Evolutionary conservation across 2,113 vertebrate species (phyloP).

Genomic region (Peromyscus leucopus): DNA sequence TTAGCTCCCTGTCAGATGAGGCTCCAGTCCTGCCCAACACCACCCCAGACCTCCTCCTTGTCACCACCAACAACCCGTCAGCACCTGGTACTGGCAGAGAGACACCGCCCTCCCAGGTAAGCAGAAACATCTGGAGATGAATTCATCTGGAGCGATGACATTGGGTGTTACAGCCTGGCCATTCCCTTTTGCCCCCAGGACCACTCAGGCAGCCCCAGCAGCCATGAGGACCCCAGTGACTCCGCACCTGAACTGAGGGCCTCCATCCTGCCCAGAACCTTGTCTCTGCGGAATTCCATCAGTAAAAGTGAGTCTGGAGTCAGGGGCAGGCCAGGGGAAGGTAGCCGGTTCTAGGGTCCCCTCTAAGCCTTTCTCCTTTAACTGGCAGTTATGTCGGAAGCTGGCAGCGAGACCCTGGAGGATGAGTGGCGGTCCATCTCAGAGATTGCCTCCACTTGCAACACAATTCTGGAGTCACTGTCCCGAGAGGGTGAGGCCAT

Average conservation of each 20-base stretch:
- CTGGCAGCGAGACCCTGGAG: slow-evolving; percentile 88
- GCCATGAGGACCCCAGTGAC: background rate
- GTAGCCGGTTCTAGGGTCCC: background rate
- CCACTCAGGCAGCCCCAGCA: background rate
- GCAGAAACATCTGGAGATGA: background rate
- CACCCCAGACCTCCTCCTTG: slow-evolving; percentile 93
- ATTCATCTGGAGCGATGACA: no score
- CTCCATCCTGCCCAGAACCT: slow-evolving; percentile 90
- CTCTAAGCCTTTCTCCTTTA: background rate
- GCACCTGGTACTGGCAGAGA: slow-evolving; percentile 76
- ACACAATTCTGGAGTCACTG: slow-evolving; percentile 93
- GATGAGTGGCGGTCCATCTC: slow-evolving; percentile 96
- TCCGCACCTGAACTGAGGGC: slow-evolving; percentile 74
- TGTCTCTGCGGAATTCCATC: slow-evolving; percentile 93
- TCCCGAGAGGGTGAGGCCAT: slow-evolving; percentile 91
- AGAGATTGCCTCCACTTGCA: slow-evolving; percentile 92
- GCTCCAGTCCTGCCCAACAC: slow-evolving; percentile 85
- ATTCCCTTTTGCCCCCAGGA: background rate
- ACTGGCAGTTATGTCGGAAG: slow-evolving; percentile 91
- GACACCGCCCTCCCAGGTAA: slow-evolving; percentile 63
- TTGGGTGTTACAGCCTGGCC: background rate
- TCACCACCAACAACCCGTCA: slow-evolving; percentile 88
- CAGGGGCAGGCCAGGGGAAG: rapidly evolving
- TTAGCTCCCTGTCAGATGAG: slow-evolving; percentile 86
- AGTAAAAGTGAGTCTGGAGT: slow-evolving; percentile 90